Conservation (phyloP, 2,113 vertebrate species). For the Ptilorrhoa leucosticta region DNA sequence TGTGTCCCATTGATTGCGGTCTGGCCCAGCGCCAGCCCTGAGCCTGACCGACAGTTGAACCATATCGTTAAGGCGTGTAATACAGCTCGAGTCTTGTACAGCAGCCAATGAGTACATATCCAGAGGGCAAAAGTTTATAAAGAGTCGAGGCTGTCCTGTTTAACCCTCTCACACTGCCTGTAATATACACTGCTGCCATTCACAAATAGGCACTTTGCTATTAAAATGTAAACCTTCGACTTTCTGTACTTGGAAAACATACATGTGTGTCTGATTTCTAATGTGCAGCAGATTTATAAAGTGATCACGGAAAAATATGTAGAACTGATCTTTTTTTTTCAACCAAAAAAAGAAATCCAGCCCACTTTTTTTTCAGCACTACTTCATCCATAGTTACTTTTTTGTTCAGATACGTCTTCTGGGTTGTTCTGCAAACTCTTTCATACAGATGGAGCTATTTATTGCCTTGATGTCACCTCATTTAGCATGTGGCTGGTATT, state of each 20-base stretch:
- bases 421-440: constrained; percentile 22
- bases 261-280: constrained; percentile 21
- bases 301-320: constrained; percentile 27
- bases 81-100: constrained; percentile 81
- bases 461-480: constrained; percentile 62
- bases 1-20: constrained; percentile 94
- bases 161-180: constrained; percentile 82
- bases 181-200: constrained; percentile 75
- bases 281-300: constrained; percentile 51
- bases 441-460: constrained; percentile 60
- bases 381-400: neutral
- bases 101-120: constrained; percentile 84
- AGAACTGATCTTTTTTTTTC: neutral
- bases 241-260: constrained; percentile 2
- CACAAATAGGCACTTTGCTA: constrained; percentile 57
- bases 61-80: constrained; percentile 95
- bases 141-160: constrained; percentile 77
- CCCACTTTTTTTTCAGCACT: neutral
- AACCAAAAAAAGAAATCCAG: neutral
- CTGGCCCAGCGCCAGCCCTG: constrained; percentile 90
- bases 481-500: constrained; percentile 57
- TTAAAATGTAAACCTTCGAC: constrained; percentile 41
- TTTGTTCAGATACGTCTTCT: constrained; percentile 24
- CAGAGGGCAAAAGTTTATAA: constrained; percentile 89
- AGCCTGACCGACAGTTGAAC: constrained; percentile 99